Evolutionary conservation across 2,113 vertebrate genomes (phyloP), one percentile per base, ranked within the genome.

Genomic region (Rhadina sibilatrix): DNA sequence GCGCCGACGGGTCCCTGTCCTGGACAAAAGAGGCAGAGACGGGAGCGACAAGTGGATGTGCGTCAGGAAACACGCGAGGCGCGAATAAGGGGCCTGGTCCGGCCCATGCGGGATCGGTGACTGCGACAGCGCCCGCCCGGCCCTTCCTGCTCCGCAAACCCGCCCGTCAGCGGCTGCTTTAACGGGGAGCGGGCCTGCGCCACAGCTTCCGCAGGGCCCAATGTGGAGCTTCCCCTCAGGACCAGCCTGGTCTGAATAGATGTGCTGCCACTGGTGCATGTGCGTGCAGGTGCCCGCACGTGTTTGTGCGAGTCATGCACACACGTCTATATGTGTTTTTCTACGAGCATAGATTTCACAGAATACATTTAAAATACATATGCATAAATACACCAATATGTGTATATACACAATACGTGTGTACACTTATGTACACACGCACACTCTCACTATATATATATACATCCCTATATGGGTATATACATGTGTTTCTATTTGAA

Each of bases 301-400:
- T 15, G n/a, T 47, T 7, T 5, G 54, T 47, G 13, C 11, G 6
- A 7, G 3, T 1, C 11, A 12, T 2, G 40, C 24, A 2, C 47
- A 3, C 28, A 0, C 6, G 3, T 15, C 28, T 20, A 0, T 7
- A 12, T 12, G 4, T 20, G n/a, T 1, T 24, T 28, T 27, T 28
- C 14, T 17, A 14, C 12, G 1, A 2, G 40, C 28, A 7, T 1
- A 10, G 22, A 15, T 44, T 19, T 20, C 44, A 82, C 54, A 20
- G 15, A 40, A 13, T 12, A 4, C 2, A 5, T 22, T 42, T 46
- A 16, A 60, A 74, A 22, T 27, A 17, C 4, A 6, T 3, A 14
- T 12, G 3, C 12, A 5, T 33, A 63, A 44, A 61, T 17, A 40
- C 30, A 30, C 3, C 20, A 6, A 11, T 53, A 13, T 35, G 17